Conservation (phyloP, 2,888 invertebrate species). For the Drosophila colorata region DNA sequence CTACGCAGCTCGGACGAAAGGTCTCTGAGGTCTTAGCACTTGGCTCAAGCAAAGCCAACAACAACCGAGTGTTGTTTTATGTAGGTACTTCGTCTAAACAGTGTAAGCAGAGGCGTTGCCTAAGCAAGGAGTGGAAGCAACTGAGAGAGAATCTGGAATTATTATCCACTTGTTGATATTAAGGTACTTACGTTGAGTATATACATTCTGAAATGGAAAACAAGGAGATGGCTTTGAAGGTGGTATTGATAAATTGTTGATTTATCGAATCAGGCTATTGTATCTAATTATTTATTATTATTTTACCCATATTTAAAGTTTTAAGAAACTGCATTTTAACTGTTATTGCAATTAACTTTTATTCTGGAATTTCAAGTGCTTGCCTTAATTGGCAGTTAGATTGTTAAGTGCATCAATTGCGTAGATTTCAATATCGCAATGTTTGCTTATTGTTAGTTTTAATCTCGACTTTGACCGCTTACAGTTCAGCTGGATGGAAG, state of each 20-base stretch:
- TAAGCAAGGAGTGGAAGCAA: neutral
- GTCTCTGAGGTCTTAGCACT: neutral
- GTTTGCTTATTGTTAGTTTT: constrained; percentile 42
- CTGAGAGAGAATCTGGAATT: neutral
- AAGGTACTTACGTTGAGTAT: neutral
- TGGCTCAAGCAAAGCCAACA: constrained; percentile 9
- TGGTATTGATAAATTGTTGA: neutral
- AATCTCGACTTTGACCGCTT: constrained; percentile 40
- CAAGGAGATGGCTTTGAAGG: neutral
- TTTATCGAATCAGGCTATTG: neutral
- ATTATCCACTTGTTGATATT: neutral
- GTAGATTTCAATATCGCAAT: constrained; percentile 26
- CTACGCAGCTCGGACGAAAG: constrained; percentile 38
- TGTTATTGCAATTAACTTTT: neutral
- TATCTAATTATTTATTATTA: too few relatives aligned
- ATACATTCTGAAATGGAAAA: neutral
- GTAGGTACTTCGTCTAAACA: constrained; percentile 1
- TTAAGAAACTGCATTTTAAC: too few relatives aligned
- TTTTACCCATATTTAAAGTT: too few relatives aligned
- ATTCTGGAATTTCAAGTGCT: constrained; percentile 8
- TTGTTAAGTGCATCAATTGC: constrained; percentile 26
- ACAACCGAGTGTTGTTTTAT: constrained; percentile 14
- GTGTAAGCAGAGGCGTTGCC: neutral
- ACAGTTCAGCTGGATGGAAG: constrained; percentile 56
- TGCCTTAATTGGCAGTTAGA: constrained; percentile 13